These are phyloP conservation scores for Colossoma macropomum DNA, from an alignment of 2,113 vertebrate species.

Conservation along the genomic window DNA sequence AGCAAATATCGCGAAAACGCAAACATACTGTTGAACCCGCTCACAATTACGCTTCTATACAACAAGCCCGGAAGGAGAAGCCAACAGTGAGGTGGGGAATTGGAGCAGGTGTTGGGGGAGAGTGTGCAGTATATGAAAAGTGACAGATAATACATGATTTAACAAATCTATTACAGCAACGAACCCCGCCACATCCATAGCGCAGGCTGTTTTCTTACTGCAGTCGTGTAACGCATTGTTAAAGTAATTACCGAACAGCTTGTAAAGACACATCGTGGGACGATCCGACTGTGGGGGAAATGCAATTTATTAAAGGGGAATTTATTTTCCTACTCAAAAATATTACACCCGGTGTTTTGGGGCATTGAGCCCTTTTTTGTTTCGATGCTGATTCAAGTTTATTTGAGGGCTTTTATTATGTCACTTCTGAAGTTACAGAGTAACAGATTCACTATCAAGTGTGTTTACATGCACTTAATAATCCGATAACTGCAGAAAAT, in stretches of 20 bases:
- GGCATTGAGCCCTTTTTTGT: no score
- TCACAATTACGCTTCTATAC: conserved; percentile 16
- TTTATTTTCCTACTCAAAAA: not conserved
- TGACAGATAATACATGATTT: conserved; percentile 10
- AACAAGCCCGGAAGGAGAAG: not conserved
- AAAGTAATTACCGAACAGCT: not conserved
- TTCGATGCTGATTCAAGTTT: not conserved
- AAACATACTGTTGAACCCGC: conserved; percentile 23
- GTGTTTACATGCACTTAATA: no score
- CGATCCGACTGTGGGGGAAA: not conserved
- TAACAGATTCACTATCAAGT: no score
- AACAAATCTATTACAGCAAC: conserved; percentile 33
- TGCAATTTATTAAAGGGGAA: not conserved
- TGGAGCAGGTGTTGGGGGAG: not conserved
- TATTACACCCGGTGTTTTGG: not conserved
- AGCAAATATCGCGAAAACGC: conserved; percentile 27
- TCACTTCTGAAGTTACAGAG: no score
- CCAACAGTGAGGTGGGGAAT: conserved; percentile 4
- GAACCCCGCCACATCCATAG: not conserved
- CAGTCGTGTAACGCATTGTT: not conserved
- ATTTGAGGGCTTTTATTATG: not conserved
- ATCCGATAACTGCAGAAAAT: no score
- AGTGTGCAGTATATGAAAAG: conserved; percentile 11
- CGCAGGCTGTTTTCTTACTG: not conserved
- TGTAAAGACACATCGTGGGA: not conserved